Conservation (phyloP, 2,797 vertebrate genomes). For the Dipus sagitta region DNA sequence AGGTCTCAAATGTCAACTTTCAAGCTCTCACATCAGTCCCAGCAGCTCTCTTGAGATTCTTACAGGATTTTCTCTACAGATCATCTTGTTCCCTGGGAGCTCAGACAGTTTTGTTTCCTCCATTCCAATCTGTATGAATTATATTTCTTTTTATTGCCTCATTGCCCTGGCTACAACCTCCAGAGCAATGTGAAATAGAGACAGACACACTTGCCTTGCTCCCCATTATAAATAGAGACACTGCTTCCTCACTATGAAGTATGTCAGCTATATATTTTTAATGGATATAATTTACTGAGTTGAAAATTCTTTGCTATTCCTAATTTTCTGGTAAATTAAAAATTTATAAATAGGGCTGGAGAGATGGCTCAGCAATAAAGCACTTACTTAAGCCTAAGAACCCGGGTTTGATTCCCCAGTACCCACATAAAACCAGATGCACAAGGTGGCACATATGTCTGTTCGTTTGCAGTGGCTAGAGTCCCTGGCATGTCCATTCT, state of each 20-base stretch:
- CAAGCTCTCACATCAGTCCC: accelerated
- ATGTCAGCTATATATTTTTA: not conserved
- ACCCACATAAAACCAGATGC: too few species aligned
- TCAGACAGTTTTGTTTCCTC: too few species aligned
- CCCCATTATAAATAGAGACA: not conserved
- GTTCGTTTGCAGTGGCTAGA: too few species aligned
- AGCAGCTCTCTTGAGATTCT: accelerated
- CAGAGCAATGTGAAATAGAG: accelerated
- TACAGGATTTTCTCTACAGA: accelerated
- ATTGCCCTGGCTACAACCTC: not conserved
- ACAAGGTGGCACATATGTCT: too few species aligned
- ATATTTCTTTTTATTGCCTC: accelerated
- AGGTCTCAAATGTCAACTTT: not conserved
- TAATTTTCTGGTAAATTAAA: not conserved
- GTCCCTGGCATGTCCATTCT: too few species aligned
- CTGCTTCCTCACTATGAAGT: not conserved
- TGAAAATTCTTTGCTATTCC: not conserved
- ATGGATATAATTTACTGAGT: not conserved
- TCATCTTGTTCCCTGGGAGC: not conserved
- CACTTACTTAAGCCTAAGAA: too few species aligned
- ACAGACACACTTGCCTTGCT: accelerated
- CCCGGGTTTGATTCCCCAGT: too few species aligned
- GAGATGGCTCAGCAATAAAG: too few species aligned
- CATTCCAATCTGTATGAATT: accelerated
- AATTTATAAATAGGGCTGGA: too few species aligned